Percentiles rank a stretch among this genome's conserved stretches.
phyloP scores from a whole-genome alignment of 2,113 vertebrate species.

The Otis tarda region DNA sequence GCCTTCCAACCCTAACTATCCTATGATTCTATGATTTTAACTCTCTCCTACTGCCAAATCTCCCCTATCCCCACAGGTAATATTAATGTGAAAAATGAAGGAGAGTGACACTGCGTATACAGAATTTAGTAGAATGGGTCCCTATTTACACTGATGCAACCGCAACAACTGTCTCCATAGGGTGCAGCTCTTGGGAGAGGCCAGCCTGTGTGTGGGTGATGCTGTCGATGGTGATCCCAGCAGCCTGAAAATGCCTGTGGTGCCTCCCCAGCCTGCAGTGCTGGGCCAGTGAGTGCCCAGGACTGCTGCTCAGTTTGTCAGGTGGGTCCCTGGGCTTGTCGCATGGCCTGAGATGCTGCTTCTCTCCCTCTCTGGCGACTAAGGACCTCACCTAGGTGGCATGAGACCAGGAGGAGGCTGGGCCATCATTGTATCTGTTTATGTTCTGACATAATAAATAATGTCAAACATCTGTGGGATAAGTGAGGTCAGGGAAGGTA shows the following conservation, averaged over 20 bases:
- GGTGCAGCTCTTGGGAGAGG: neutral
- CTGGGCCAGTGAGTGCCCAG: fast-evolving
- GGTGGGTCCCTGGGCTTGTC: fast-evolving
- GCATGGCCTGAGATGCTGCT: neutral
- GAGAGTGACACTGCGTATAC: neutral
- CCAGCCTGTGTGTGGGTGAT: neutral
- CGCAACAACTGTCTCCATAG: neutral
- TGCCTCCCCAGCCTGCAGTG: neutral
- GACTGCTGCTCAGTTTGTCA: fast-evolving
- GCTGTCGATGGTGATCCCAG: neutral
- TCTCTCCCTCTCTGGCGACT: neutral
- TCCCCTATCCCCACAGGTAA: neutral
- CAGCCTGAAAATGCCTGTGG: neutral
- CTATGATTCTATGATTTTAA: too few species aligned
- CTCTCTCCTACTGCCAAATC: neutral
- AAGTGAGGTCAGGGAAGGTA: neutral
- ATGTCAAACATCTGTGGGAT: neutral
- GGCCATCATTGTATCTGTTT: neutral
- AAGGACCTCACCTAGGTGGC: neutral
- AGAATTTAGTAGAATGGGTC: neutral
- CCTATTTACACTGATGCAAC: neutral
- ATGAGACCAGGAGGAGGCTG: neutral
- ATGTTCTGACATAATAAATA: neutral
- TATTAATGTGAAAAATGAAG: neutral
- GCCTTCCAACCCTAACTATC: too few species aligned